These are phyloP conservation scores for Lacerta agilis DNA, from an alignment of 2,797 vertebrate species.

Conservation along the genomic window DNA sequence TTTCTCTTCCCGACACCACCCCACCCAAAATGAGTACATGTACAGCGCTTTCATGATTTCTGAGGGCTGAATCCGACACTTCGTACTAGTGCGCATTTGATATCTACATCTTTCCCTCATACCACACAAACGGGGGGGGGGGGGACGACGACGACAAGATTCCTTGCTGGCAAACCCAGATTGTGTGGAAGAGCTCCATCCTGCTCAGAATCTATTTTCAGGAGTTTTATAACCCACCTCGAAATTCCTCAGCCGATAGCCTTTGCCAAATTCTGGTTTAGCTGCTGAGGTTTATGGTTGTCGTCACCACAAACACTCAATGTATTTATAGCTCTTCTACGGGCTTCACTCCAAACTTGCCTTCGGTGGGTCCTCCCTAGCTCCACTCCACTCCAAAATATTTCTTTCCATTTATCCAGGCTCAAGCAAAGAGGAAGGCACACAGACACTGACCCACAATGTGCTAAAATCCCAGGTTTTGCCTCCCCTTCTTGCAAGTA, in stretches of 20 bases:
- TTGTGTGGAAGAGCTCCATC: conserved; percentile 8
- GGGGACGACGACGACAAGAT: no score
- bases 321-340: conserved; percentile 29
- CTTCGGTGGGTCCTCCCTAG: conserved; percentile 18
- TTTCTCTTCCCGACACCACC: not conserved
- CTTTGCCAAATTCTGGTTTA: conserved; percentile 42
- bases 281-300: conserved; percentile 33
- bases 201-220: conserved; percentile 39
- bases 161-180: conserved; percentile 22
- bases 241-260: conserved; percentile 21
- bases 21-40: not conserved
- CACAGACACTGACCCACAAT: not conserved
- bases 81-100: not conserved
- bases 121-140: not conserved
- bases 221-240: conserved; percentile 39
- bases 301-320: conserved; percentile 32
- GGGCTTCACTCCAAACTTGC: conserved; percentile 20
- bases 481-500: not conserved
- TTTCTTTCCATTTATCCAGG: conserved; percentile 11
- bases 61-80: not conserved
- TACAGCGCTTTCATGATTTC: not conserved
- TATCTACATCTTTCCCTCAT: not conserved
- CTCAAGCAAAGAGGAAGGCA: not conserved
- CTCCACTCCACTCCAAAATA: not conserved
- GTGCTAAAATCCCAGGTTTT: not conserved